These are phyloP conservation scores for Peromyscus aztecus DNA, from an alignment of 2,797 vertebrate genomes.

Conservation along the genomic window DNA sequence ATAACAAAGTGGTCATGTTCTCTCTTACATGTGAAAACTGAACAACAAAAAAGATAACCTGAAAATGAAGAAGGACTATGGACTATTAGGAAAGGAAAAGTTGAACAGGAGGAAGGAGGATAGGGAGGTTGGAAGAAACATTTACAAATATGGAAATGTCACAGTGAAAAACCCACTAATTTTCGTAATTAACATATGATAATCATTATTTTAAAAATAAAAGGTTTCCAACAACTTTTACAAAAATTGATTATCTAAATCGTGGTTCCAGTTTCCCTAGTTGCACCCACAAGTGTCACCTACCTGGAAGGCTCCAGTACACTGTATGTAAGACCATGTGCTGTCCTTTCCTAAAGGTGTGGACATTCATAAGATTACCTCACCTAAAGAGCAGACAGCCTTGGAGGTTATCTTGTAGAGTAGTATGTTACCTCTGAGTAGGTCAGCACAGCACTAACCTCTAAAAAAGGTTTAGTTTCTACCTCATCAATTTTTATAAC, in stretches of 20 bases:
- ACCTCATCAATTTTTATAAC: constrained; percentile 10
- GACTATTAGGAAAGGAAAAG: not conserved
- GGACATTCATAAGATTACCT: not conserved
- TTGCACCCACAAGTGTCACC: not conserved
- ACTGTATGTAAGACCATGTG: not conserved
- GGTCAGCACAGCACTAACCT: not conserved
- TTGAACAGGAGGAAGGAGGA: not conserved
- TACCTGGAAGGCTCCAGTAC: not conserved
- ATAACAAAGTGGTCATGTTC: not conserved
- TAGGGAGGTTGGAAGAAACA: not conserved
- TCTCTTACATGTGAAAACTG: not conserved
- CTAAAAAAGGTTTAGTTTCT: constrained; percentile 31
- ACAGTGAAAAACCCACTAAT: not conserved
- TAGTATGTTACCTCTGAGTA: not conserved
- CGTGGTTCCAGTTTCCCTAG: not conserved
- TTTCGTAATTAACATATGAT: not conserved
- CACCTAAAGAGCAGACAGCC: not conserved
- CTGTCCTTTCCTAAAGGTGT: not conserved
- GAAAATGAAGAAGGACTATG: not conserved
- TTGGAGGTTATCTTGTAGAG: not conserved
- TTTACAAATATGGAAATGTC: not conserved
- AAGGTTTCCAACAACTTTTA: not conserved
- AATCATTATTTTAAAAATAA: not conserved
- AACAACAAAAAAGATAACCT: not conserved
- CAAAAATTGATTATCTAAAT: not conserved